phyloP scores from a whole-genome alignment of 2,113 vertebrate genomes.

The Epinephelus moara region DNA sequence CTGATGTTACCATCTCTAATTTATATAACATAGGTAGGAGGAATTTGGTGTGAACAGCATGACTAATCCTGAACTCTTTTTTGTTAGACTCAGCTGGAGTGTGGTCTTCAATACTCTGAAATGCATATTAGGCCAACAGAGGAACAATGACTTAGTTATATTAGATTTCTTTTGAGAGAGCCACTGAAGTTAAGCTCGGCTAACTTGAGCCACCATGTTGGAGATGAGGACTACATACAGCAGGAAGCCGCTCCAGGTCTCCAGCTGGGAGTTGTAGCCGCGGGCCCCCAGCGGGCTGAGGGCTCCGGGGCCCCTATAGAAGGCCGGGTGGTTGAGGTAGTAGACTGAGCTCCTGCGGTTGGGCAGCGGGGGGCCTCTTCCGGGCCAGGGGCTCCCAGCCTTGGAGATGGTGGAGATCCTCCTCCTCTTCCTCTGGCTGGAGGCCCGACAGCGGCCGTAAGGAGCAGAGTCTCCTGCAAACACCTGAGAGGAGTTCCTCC shows the following conservation, averaged over 20 bases:
- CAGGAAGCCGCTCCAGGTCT: constrained; percentile 86
- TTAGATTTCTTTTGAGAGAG: too few species aligned
- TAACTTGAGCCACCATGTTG: too few species aligned
- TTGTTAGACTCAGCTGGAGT: too few species aligned
- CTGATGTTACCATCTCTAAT: too few species aligned
- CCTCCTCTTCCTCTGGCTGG: constrained; percentile 81
- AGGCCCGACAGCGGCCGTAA: constrained; percentile 70
- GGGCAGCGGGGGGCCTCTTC: constrained; percentile 54
- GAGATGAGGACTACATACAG: constrained; percentile 85
- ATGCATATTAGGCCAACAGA: too few species aligned
- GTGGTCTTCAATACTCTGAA: too few species aligned
- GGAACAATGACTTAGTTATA: too few species aligned
- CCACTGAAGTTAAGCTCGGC: too few species aligned
- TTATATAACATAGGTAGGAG: too few species aligned
- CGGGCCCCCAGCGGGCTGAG: constrained; percentile 42
- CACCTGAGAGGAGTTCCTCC: constrained; percentile 84
- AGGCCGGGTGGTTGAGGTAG: constrained; percentile 60
- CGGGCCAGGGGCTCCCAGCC: constrained; percentile 78
- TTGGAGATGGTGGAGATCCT: constrained; percentile 78
- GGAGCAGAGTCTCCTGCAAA: constrained; percentile 69
- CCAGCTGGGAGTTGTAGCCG: constrained; percentile 69
- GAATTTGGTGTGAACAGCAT: too few species aligned
- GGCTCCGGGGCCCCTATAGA: constrained; percentile 56
- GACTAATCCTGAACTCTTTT: too few species aligned
- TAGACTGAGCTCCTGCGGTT: constrained; percentile 66